Base-by-base conservation (phyloP, 2,888 invertebrate species). In the Drosophila pegasa region DNA sequence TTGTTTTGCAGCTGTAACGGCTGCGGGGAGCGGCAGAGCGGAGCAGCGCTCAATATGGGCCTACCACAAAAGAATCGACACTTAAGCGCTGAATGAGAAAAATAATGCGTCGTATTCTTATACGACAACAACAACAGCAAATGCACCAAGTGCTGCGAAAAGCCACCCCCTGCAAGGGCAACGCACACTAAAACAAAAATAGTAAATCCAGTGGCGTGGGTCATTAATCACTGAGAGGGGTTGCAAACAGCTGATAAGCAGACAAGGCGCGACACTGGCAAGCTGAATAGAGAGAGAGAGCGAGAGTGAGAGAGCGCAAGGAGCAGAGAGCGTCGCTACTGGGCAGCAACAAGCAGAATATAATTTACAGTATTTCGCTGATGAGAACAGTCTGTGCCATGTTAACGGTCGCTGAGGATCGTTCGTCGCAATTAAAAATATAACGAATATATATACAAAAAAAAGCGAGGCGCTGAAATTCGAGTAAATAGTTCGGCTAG, bases 341-440 rank as follows among this genome's bases (percentile, higher is more conserved):
- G 58, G 38, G 51, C 71, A 66, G 55, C 71, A 66, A 64, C 70
- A 66, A 59, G 48, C 60, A 38, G 47, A 78, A 77, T 78, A 75
- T 68, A 75, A 72, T 71, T 71, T 66, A 61, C 27, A 38, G 63
- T 64, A 61, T 66, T 66, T 55, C 66, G 41, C 52, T 45, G 58
- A 73, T 70, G 64, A 62, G 62, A 54, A 43, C 65, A 76, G 76
- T 77, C 48, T 73, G 73, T 73, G 77, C 63, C 73, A 58, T 70
- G 70, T 58, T 47, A 73, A 66, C 65, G 77, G 64, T 40, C 62
- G 62, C 9, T 66, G 69, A 77, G 54, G 76, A 76, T 76, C 75
- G 77, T 43, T 68, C 56, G 57, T 56, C 61, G 50, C 41, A 22
- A 33, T 22, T 43, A 2, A 7, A n/a, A 47, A 33, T 29, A 54